Base-by-base conservation (phyloP, 2,797 vertebrate species). In the Pterois miles region DNA sequence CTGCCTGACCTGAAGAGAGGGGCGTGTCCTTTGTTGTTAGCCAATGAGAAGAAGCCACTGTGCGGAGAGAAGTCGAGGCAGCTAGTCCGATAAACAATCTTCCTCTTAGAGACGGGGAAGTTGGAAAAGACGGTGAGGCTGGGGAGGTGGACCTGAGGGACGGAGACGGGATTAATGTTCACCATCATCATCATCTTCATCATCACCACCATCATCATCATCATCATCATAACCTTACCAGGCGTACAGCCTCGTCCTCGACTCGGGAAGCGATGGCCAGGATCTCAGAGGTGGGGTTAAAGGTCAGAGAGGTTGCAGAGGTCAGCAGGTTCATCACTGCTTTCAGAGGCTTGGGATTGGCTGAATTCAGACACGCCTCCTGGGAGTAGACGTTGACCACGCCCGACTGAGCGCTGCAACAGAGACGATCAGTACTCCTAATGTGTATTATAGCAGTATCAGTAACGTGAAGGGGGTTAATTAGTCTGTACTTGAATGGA, bases 361-460 rank as follows among this genome's bases (percentile, higher is more conserved):
- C 72, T 12, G 94, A 94, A 23, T 89, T 94, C 7, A 97, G 89
- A 91, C 98, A 99, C 71, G 83, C 90, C 76, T 97, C 95, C 84
- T 96, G 96, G 12, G 88, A 93, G 83, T 99, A 99, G 48, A 99
- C 64, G 84, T 99, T 99, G 71, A 99, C 98, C 84, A 99, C 97
- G 5, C 98, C 98, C 1, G 97, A 96, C 91, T 93, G 93, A 53
- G 98, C 99, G 54, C 98, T 99, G 85, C 12, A 82, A 53, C 8
- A 31, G 20, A 40, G 33, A 59, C 2, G 1, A 29, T 10, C 9
- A 36, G 11, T 33, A 33, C 2, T 33, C 31, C 8, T 7, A 8
- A 33, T 33, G 2, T 33, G 31, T 33, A 33, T 33, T 33, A 33
- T 29, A 29, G 3, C 27, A 29, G 27, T 29, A 29, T 29, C 5